Conservation (phyloP, 1,140 invertebrate species). For the Cryptotermes secundus region DNA sequence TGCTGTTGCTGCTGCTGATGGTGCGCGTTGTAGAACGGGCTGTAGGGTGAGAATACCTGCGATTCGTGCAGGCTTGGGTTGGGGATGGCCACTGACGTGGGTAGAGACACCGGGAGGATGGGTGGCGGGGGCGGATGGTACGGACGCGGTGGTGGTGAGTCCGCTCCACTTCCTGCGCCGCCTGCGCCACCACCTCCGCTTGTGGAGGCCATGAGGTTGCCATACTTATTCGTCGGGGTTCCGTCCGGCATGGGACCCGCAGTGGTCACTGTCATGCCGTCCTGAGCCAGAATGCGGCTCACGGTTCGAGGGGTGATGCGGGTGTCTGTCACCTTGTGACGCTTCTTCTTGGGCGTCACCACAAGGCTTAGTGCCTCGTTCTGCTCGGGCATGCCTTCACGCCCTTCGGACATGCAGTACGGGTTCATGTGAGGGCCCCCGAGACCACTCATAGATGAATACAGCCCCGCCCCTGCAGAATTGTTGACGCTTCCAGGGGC, state of each 20-base stretch:
- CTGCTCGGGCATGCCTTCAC: slow-evolving; percentile 75
- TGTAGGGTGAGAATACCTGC: slow-evolving; percentile 88
- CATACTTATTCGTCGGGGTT: slow-evolving; percentile 43
- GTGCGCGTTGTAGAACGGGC: slow-evolving; percentile 73
- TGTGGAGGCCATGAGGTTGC: slow-evolving; percentile 38
- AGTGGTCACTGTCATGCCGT: slow-evolving; percentile 61
- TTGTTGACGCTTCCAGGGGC: slow-evolving; percentile 65
- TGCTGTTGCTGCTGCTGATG: slow-evolving; percentile 48
- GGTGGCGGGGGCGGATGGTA: slow-evolving; percentile 71
- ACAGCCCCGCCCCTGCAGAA: slow-evolving; percentile 33
- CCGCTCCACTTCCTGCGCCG: slow-evolving; percentile 27
- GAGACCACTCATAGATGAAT: slow-evolving; percentile 50
- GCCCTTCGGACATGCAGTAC: slow-evolving; percentile 57
- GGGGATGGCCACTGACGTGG: slow-evolving; percentile 92
- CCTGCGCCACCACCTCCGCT: slow-evolving; percentile 28
- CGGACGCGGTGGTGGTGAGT: slow-evolving; percentile 56
- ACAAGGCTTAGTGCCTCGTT: slow-evolving; percentile 92
- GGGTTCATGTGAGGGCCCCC: slow-evolving; percentile 59
- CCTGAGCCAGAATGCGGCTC: slow-evolving; percentile 79
- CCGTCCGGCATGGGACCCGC: slow-evolving; percentile 36
- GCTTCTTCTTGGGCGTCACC: slow-evolving; percentile 91
- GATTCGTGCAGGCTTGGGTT: slow-evolving; percentile 94
- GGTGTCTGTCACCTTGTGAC: slow-evolving; percentile 96
- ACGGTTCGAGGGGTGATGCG: slow-evolving; percentile 89
- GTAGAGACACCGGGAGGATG: slow-evolving; percentile 81